Conservation (phyloP, 2,113 vertebrate genomes). For the Ophthalmolycus amberensis region DNA sequence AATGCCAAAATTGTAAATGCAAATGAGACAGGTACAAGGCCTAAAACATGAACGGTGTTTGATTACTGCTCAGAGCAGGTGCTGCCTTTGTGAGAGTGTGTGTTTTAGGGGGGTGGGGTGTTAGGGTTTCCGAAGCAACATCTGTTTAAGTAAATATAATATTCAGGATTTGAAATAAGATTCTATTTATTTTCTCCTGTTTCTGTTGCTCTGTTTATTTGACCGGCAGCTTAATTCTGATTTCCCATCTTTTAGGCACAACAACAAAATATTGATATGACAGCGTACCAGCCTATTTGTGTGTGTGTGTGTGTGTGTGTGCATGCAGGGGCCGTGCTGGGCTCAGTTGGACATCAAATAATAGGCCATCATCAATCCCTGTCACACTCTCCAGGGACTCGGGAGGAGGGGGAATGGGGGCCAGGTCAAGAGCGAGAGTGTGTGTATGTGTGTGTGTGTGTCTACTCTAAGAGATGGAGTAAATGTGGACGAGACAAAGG, state of each 20-base stretch:
- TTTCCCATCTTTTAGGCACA: not conserved
- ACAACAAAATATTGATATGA: conserved; percentile 22
- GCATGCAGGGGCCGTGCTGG: conserved; percentile 9
- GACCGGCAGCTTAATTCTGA: not conserved
- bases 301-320: not conserved
- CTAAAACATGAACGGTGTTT: conserved; percentile 14
- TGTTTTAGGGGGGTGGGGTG: not conserved
- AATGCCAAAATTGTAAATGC: conserved; percentile 43
- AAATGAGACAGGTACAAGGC: conserved; percentile 21
- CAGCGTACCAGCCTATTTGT: not conserved
- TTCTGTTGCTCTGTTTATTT: not conserved
- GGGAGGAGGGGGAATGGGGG: not conserved
- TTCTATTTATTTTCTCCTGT: not conserved
- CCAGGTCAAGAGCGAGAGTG: conserved; percentile 1
- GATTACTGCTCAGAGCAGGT: conserved; percentile 37
- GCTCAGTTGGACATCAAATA: conserved; percentile 72
- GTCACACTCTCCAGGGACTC: conserved; percentile 62
- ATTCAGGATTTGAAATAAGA: not conserved
- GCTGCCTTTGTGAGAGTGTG: conserved; percentile 19
- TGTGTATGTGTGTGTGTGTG: not conserved
- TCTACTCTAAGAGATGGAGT: not conserved
- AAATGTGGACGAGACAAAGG: not conserved
- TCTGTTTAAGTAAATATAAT: conserved; percentile 1
- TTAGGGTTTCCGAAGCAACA: not conserved
- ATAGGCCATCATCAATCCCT: conserved; percentile 79